Percentiles rank a stretch among this genome's conserved stretches.
phyloP scores from a whole-genome alignment of 2,888 invertebrate genomes.

The Dicycla oo region DNA sequence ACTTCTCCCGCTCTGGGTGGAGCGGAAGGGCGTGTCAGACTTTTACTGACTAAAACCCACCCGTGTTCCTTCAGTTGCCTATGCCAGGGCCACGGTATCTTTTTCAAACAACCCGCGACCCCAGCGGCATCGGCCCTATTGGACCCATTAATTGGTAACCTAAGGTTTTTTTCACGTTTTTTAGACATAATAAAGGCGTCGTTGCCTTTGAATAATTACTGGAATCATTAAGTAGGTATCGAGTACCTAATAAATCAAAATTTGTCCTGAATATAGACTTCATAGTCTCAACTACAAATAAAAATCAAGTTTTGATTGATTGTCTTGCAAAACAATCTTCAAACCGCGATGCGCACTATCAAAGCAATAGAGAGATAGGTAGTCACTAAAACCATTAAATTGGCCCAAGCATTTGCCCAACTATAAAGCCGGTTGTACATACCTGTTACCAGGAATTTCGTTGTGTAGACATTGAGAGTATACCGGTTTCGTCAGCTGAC shows the following conservation, averaged over 20 bases:
- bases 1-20: too few relatives aligned
- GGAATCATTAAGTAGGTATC: neutral
- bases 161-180: too few relatives aligned
- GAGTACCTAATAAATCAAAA: neutral
- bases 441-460: constrained; percentile 84
- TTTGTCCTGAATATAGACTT: neutral
- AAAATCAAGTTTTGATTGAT: neutral
- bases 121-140: too few relatives aligned
- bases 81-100: too few relatives aligned
- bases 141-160: too few relatives aligned
- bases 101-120: too few relatives aligned
- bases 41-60: too few relatives aligned
- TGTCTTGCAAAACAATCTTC: constrained; percentile 8
- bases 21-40: too few relatives aligned
- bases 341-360: constrained; percentile 22
- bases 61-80: too few relatives aligned
- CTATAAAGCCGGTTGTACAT: constrained; percentile 64
- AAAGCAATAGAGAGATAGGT: constrained; percentile 10
- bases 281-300: constrained; percentile 5
- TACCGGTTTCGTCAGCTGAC: constrained; percentile 88
- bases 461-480: constrained; percentile 68
- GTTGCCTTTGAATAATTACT: neutral
- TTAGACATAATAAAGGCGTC: neutral
- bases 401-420: constrained; percentile 57
- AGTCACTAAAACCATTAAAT: constrained; percentile 30